These are phyloP conservation scores for Myiozetetes cayanensis DNA, from an alignment of 2,113 vertebrate species.

Conservation along the genomic window DNA sequence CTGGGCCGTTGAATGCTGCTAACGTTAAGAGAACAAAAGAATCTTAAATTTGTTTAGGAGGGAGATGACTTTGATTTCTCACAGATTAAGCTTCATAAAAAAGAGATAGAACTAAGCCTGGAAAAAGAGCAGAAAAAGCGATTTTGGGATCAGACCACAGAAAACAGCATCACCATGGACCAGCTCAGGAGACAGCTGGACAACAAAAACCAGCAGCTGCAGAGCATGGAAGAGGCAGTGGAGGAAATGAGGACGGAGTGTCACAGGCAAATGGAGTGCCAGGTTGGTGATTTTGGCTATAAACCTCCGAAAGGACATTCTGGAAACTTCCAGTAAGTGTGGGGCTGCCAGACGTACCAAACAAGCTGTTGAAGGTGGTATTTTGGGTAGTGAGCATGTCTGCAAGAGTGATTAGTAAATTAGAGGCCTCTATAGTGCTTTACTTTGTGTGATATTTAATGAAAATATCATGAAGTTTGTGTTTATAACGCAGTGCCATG, in stretches of 20 bases:
- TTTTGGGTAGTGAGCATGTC: background rate
- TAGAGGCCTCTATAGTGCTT: background rate
- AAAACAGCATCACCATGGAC: slow-evolving; percentile 57
- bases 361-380: background rate
- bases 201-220: slow-evolving; percentile 55
- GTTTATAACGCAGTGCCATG: background rate
- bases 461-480: background rate
- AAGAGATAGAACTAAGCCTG: slow-evolving; percentile 62
- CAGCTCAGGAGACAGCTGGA: slow-evolving; percentile 65
- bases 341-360: background rate
- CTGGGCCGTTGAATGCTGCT: background rate
- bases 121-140: slow-evolving; percentile 69
- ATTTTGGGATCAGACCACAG: slow-evolving; percentile 60
- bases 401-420: background rate
- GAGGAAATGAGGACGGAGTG: slow-evolving; percentile 55
- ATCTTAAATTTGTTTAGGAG: background rate
- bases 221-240: slow-evolving; percentile 63
- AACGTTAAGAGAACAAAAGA: background rate
- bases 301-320: background rate
- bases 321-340: background rate
- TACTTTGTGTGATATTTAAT: background rate
- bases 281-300: slow-evolving; percentile 47
- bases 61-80: background rate
- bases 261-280: slow-evolving; percentile 51
- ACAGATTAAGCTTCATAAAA: slow-evolving; percentile 61